Conservation (phyloP, 1,140 invertebrate genomes). For the Uloborus diversus region DNA sequence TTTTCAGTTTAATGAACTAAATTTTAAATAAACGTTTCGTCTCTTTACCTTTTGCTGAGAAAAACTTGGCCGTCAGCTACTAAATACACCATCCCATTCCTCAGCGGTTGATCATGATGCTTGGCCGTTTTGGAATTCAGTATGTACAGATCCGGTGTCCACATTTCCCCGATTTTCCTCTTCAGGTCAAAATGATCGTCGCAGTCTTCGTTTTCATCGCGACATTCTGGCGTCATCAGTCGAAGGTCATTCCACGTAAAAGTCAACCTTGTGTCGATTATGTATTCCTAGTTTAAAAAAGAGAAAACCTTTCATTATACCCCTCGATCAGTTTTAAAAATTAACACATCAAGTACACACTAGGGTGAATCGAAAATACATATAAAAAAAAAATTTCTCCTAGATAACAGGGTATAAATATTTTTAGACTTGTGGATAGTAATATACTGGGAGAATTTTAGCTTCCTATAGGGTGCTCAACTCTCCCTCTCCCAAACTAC, state of each 20-base stretch:
- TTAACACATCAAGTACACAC: too few species aligned
- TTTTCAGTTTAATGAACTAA: background rate
- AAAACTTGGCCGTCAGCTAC: conserved; percentile 3
- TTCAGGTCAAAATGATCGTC: conserved; percentile 45
- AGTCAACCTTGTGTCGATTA: conserved; percentile 16
- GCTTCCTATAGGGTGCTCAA: too few species aligned
- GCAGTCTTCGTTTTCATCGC: conserved; percentile 21
- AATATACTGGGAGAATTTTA: too few species aligned
- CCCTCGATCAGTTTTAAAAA: too few species aligned
- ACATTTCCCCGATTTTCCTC: background rate
- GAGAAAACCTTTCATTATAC: background rate
- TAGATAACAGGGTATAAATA: too few species aligned
- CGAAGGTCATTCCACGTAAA: conserved; percentile 14
- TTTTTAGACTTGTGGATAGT: too few species aligned
- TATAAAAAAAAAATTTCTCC: too few species aligned
- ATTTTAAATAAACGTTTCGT: background rate
- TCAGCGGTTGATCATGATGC: conserved; percentile 23
- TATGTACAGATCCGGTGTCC: conserved; percentile 34
- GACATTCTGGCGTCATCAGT: conserved; percentile 21
- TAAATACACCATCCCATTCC: conserved; percentile 33
- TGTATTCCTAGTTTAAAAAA: background rate
- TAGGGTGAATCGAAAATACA: too few species aligned
- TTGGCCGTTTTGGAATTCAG: conserved; percentile 13
- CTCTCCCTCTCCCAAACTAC: too few species aligned
- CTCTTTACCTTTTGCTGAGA: conserved; percentile 27